Evolutionary conservation across 2,888 invertebrate genomes (phyloP).

Genomic region (Psylliodes chrysocephalus): DNA sequence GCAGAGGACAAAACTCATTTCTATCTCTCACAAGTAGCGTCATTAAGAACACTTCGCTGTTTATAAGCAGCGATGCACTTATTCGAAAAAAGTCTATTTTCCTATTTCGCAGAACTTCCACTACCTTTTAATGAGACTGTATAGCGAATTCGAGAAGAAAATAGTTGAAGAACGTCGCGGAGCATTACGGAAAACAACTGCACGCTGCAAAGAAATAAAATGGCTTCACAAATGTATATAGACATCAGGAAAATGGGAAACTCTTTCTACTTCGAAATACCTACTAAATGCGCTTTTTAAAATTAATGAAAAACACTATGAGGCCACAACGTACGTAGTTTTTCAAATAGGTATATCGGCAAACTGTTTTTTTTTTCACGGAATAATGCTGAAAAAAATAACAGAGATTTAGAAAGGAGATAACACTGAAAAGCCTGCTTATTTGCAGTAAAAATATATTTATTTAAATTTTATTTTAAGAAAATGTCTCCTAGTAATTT

Average conservation of each 20-base stretch:
- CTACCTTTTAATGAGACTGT: constrained; percentile 27
- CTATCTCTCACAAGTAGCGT: constrained; percentile 24
- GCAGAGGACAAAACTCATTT: constrained; percentile 15
- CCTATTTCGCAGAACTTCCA: constrained; percentile 24
- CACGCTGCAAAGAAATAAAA: constrained; percentile 19
- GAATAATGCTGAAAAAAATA: too few relatives aligned
- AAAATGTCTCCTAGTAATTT: too few relatives aligned
- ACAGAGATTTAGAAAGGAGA: too few relatives aligned
- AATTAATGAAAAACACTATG: constrained; percentile 17
- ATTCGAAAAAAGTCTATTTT: constrained; percentile 28
- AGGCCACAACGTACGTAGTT: not conserved
- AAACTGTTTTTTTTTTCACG: too few relatives aligned
- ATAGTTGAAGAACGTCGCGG: constrained; percentile 15
- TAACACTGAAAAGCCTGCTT: too few relatives aligned
- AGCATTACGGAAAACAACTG: constrained; percentile 23
- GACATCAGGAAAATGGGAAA: constrained; percentile 25
- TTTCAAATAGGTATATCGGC: not conserved
- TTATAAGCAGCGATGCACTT: constrained; percentile 23
- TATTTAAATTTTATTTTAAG: too few relatives aligned
- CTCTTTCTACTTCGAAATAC: constrained; percentile 13
- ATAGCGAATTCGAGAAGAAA: constrained; percentile 16
- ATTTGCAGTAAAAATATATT: too few relatives aligned
- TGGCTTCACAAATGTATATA: constrained; percentile 22
- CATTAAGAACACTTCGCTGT: constrained; percentile 27
- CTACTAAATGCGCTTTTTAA: constrained; percentile 14